A percentile compares a stretch with the other conserved stretches of the same genome.
These are phyloP conservation scores for Thymallus thymallus DNA, from an alignment of 2,113 vertebrate species.

Conservation along the genomic window DNA sequence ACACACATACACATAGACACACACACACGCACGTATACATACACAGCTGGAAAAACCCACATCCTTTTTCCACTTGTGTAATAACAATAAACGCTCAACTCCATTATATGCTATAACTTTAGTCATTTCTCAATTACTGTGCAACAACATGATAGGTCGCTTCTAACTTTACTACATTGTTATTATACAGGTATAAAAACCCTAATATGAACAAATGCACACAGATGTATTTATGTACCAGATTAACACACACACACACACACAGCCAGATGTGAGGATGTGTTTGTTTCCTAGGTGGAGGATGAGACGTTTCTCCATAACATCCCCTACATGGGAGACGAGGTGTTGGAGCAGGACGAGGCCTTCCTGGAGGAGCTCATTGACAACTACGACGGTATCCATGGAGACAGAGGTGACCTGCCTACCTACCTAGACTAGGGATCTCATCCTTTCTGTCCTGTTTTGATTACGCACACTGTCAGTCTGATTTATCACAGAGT, in stretches of 20 bases:
- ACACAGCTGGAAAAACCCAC: background rate
- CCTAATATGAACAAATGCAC: background rate
- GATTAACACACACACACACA: background rate
- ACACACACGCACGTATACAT: background rate
- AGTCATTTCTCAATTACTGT: too few species aligned
- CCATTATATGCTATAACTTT: too few species aligned
- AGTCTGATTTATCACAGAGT: background rate
- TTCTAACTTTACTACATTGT: too few species aligned
- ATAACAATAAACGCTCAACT: background rate
- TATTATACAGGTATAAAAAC: too few species aligned
- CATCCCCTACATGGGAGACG: conserved; percentile 98
- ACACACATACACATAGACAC: background rate
- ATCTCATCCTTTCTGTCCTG: background rate
- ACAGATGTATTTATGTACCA: background rate
- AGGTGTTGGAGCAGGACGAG: conserved; percentile 96
- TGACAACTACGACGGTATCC: conserved; percentile 97
- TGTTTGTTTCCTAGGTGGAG: conserved; percentile 81
- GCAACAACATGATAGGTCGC: too few species aligned
- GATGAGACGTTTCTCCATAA: conserved; percentile 97
- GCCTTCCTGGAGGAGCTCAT: conserved; percentile 97
- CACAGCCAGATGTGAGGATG: too few species aligned
- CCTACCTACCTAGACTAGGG: too few species aligned
- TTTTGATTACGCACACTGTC: too few species aligned
- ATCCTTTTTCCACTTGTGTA: background rate
- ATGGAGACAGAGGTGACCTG: conserved; percentile 91